Conservation (phyloP, 2,113 vertebrate species). For the Thinocorus orbignyianus region DNA sequence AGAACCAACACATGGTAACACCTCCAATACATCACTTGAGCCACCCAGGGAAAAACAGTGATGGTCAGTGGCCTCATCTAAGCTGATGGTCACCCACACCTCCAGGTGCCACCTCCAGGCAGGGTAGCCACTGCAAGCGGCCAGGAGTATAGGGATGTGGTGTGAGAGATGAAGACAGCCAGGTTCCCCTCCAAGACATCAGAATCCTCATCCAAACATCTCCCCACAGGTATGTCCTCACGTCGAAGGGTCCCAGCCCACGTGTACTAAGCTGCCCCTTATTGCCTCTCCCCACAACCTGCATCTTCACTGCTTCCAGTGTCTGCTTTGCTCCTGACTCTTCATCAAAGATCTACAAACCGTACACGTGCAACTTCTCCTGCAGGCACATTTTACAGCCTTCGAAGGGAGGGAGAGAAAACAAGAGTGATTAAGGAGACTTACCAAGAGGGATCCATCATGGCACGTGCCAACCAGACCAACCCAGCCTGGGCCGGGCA, state of each 20-base stretch:
- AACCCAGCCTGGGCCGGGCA: neutral
- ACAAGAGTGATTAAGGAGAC: neutral
- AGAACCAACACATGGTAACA: fast-evolving
- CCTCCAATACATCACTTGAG: neutral
- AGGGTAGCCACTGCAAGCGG: neutral
- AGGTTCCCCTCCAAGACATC: neutral
- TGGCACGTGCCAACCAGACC: neutral
- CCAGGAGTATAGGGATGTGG: neutral
- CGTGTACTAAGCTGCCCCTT: neutral
- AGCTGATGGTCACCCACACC: neutral
- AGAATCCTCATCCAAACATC: neutral
- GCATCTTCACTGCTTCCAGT: neutral
- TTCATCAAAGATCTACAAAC: neutral
- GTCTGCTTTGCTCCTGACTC: neutral
- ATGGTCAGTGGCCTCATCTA: neutral
- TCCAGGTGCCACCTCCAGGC: fast-evolving
- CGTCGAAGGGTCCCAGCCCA: neutral
- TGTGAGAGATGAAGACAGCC: neutral
- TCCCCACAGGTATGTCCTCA: neutral
- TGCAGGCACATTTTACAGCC: neutral
- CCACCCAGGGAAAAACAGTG: neutral
- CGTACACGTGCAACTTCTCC: neutral
- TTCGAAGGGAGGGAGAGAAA: conserved; percentile 1
- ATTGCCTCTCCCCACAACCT: neutral
- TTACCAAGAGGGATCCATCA: conserved; percentile 39